phyloP scores from a whole-genome alignment of 2,888 invertebrate genomes.

The Pediacus dermestoides region DNA sequence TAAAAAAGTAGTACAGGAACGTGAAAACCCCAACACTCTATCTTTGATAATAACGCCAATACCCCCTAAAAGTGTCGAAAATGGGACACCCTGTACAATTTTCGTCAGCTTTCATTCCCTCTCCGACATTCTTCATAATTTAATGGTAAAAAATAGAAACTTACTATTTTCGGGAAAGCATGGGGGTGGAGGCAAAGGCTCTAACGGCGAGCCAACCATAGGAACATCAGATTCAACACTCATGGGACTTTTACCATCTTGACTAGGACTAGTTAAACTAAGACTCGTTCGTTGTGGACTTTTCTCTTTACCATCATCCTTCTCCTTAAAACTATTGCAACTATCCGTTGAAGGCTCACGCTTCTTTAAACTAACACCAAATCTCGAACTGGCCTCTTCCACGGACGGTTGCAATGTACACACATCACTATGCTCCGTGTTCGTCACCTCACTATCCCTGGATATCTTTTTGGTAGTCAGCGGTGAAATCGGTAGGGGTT shows the following conservation, averaged over 20 bases:
- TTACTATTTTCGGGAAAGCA: constrained; percentile 42
- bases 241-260: constrained; percentile 46
- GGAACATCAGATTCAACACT: constrained; percentile 50
- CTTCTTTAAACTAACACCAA: constrained; percentile 66
- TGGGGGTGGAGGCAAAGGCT: constrained; percentile 47
- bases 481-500: constrained; percentile 42
- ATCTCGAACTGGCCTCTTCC: constrained; percentile 68
- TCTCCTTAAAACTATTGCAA: constrained; percentile 54
- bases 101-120: no score
- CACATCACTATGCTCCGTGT: constrained; percentile 55
- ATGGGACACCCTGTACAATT: no score
- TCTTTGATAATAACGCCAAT: no score
- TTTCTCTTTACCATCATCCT: constrained; percentile 43
- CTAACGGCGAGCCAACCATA: constrained; percentile 51
- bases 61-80: no score
- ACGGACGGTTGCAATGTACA: constrained; percentile 66
- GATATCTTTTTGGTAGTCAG: constrained; percentile 42
- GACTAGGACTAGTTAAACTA: constrained; percentile 46
- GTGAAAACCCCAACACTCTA: no score
- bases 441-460: constrained; percentile 38
- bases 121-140: no score
- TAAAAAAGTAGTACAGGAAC: no score
- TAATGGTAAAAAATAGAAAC: no score
- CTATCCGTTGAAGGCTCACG: constrained; percentile 62
- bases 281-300: constrained; percentile 46